Conservation (phyloP, 2,888 invertebrate species). For the Pseudanteris insignis region DNA sequence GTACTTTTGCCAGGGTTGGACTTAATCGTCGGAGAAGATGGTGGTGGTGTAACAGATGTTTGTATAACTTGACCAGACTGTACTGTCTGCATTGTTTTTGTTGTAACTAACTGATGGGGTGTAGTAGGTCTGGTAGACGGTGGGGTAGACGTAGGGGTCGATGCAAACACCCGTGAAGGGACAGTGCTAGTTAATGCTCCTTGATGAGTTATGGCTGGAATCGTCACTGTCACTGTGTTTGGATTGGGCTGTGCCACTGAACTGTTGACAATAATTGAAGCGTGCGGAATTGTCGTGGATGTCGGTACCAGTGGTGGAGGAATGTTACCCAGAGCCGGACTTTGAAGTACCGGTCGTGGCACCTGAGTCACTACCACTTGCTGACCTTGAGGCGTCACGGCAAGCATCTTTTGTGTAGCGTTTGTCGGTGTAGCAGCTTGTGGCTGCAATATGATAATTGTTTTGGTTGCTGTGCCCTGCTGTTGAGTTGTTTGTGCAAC, state of each 20-base stretch:
- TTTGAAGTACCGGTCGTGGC: slow-evolving; percentile 69
- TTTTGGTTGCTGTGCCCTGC: slow-evolving; percentile 73
- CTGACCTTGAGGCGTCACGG: slow-evolving; percentile 75
- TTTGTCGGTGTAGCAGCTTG: slow-evolving; percentile 64
- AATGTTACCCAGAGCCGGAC: slow-evolving; percentile 67
- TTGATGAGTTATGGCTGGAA: slow-evolving; percentile 60
- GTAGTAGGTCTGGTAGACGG: slow-evolving; percentile 68
- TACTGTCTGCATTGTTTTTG: slow-evolving; percentile 56
- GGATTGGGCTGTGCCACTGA: slow-evolving; percentile 57
- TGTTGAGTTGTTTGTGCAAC: slow-evolving; percentile 76
- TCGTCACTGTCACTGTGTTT: slow-evolving; percentile 59
- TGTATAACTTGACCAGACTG: background rate
- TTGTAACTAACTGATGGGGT: slow-evolving; percentile 61
- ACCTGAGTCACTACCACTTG: slow-evolving; percentile 73
- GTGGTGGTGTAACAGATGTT: slow-evolving; percentile 35
- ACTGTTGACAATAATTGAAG: slow-evolving; percentile 61
- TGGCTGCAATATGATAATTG: slow-evolving; percentile 77
- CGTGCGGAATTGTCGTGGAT: slow-evolving; percentile 59
- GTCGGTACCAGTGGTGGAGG: slow-evolving; percentile 65
- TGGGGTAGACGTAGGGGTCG: slow-evolving; percentile 62
- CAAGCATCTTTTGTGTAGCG: slow-evolving; percentile 70
- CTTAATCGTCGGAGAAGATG: background rate
- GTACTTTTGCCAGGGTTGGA: slow-evolving; percentile 47
- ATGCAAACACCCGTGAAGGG: slow-evolving; percentile 60
- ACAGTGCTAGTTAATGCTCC: slow-evolving; percentile 56